phyloP scores from a whole-genome alignment of 1,140 invertebrate genomes.

The Melitaea cinxia region DNA sequence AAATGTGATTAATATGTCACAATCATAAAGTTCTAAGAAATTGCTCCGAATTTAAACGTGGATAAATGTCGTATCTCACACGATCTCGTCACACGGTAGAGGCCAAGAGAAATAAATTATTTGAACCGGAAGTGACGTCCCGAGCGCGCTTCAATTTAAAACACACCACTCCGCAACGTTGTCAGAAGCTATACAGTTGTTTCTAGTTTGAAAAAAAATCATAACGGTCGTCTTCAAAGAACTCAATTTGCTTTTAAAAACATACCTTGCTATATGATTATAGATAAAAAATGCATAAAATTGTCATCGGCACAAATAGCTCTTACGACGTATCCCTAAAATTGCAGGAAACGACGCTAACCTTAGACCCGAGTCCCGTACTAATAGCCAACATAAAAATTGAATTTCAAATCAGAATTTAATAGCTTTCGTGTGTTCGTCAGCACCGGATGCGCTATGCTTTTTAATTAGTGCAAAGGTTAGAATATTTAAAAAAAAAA shows the following conservation, averaged over 20 bases:
- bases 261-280: conserved; percentile 21
- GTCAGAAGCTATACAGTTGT: conserved; percentile 39
- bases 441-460: conserved; percentile 61
- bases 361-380: conserved; percentile 52
- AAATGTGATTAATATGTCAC: conserved; percentile 63
- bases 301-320: conserved; percentile 52
- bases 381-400: conserved; percentile 61
- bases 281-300: conserved; percentile 34
- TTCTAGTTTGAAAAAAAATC: conserved; percentile 37
- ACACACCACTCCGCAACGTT: conserved; percentile 53
- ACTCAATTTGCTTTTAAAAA: conserved; percentile 40
- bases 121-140: conserved; percentile 78
- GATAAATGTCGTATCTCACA: conserved; percentile 72
- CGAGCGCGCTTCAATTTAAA: conserved; percentile 72
- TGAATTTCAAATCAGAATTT: conserved; percentile 72
- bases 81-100: conserved; percentile 70
- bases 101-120: conserved; percentile 77
- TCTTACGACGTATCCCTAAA: conserved; percentile 44
- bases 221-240: conserved; percentile 30
- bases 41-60: conserved; percentile 70
- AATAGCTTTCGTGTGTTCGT: conserved; percentile 65
- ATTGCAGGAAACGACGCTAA: conserved; percentile 64
- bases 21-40: conserved; percentile 74
- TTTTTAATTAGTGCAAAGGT: conserved; percentile 77
- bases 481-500: conserved; percentile 47